Base-by-base conservation (phyloP, 2,888 invertebrate species). In the Artemia sinica region DNA sequence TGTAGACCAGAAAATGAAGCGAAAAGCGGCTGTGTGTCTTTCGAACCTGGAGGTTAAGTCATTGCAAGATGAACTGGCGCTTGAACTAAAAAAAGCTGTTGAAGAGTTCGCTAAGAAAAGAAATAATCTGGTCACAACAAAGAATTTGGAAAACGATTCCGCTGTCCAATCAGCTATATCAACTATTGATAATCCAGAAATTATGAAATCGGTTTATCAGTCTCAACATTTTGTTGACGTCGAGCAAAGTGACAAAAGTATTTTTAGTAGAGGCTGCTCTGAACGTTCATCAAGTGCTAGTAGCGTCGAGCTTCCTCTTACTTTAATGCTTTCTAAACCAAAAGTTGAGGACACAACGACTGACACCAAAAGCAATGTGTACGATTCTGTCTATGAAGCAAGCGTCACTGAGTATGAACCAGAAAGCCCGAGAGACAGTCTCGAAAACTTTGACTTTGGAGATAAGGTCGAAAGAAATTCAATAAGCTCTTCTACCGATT, bases 361-460 rank as follows among this genome's bases (percentile, higher is more conserved):
- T 10, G 63, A 1, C 8, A 58, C 8, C n/a, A n/a, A 58, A 8
- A 58, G 12, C 63, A 58, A 58, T 1, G 63, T 58, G 9, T 58
- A 58, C 63, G 63, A 58, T 10, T 58, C 63, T 10, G 63, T 58
- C n/a, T 58, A 58, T 8, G 63, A 58, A 58, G 63, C 63, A 10
- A 58, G 63, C 28, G 63, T 58, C 14, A 58, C 63, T 28, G 63
- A 58, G n/a, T 58, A 58, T 9, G 63, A 58, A 28, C 63, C 63
- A 18, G 63, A 58, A 28, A 58, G 63, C 28, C 63, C 63, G n/a
- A n/a, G 63, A 18, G 63, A 58, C 63, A 58, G 63, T 28, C 63
- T 58, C 28, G 63, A 58, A 28, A n/a, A 58, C 28, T 58, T 58
- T 58, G 63, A 58, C 63, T 58, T 58, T 28, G n/a, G 14, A 8